Percentiles rank a stretch among this genome's conserved stretches.
phyloP scores from a whole-genome alignment of 2,888 invertebrate genomes.

The Corbicula japonica region DNA sequence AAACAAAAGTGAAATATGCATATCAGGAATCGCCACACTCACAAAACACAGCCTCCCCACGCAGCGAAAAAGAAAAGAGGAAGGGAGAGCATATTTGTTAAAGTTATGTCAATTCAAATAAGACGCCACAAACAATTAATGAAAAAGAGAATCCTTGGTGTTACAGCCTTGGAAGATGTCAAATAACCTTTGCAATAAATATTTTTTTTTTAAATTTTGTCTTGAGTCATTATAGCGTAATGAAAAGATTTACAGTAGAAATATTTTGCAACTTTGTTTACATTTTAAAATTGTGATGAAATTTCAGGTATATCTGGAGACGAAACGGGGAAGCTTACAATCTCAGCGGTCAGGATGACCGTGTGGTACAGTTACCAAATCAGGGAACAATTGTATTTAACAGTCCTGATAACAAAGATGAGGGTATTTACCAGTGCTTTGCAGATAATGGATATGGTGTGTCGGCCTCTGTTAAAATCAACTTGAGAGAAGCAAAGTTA shows the following conservation, averaged over 20 bases:
- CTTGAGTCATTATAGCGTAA: not conserved
- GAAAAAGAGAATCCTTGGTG: too few species aligned
- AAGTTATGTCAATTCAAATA: too few species aligned
- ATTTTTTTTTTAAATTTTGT: not conserved
- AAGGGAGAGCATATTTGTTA: too few species aligned
- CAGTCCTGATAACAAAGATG: conserved; percentile 95
- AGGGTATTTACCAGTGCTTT: conserved; percentile 98
- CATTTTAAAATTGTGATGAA: not conserved
- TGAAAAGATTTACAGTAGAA: not conserved
- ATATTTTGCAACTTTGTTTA: not conserved
- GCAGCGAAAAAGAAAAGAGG: too few species aligned
- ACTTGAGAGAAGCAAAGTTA: conserved; percentile 80
- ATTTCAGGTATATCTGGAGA: conserved; percentile 91
- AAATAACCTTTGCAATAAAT: not conserved
- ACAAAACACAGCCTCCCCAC: too few species aligned
- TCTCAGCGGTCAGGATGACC: conserved; percentile 97
- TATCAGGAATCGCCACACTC: too few species aligned
- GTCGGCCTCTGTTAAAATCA: conserved; percentile 91
- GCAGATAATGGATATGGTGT: conserved; percentile 97
- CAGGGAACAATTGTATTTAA: conserved; percentile 97
- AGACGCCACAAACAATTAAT: too few species aligned
- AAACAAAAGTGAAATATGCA: too few species aligned
- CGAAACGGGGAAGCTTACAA: conserved; percentile 98
- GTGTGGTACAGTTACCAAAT: conserved; percentile 95
- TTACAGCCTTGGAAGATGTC: too few species aligned